Evolutionary conservation across 2,113 vertebrate species (phyloP).

Genomic region (Indicator maculatus): DNA sequence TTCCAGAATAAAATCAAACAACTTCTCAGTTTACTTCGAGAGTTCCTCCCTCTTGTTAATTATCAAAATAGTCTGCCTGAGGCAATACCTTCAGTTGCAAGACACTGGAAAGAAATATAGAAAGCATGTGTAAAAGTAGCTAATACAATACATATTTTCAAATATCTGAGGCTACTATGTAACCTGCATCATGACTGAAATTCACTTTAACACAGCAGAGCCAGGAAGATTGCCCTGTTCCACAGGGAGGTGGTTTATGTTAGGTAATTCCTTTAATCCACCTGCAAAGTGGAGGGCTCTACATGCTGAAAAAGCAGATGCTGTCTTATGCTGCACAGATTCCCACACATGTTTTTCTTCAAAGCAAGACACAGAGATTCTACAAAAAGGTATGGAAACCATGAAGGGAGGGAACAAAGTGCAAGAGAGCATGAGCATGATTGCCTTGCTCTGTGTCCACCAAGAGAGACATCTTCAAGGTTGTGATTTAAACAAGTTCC

Average conservation of each 20-base stretch:
- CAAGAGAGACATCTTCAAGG: accelerated
- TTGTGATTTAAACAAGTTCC: background rate
- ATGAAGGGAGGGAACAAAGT: background rate
- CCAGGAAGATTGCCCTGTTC: background rate
- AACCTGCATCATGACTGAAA: background rate
- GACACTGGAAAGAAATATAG: background rate
- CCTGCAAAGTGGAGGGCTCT: background rate
- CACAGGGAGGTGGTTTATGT: background rate
- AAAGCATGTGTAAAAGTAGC: background rate
- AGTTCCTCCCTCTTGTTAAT: slow-evolving; percentile 7
- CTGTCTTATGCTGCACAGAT: background rate
- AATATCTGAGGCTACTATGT: background rate
- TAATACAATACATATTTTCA: background rate
- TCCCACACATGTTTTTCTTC: accelerated
- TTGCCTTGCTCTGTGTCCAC: background rate
- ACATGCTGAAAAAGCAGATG: background rate
- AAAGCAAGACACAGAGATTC: background rate
- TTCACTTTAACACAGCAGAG: background rate
- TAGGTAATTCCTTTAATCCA: slow-evolving; percentile 20
- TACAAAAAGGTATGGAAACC: background rate
- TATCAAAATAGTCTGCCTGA: slow-evolving; percentile 12
- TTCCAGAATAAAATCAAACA: background rate
- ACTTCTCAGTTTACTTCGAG: background rate
- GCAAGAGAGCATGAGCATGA: accelerated
- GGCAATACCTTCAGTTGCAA: background rate